phyloP scores from a whole-genome alignment of 2,888 invertebrate species.

The Phengaris arion region DNA sequence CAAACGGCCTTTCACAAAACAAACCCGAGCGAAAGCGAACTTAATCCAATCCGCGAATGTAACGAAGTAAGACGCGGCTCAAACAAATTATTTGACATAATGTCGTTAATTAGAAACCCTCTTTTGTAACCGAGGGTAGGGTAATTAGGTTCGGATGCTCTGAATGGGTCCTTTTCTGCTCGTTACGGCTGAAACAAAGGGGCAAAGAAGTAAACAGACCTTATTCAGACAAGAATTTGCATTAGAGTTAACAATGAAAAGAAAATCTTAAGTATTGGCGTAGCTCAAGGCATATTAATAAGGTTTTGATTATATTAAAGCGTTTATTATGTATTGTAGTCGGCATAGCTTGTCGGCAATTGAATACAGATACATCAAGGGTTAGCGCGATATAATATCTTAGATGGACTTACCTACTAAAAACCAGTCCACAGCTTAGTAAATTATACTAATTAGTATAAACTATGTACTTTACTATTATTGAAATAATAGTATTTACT shows the following conservation, averaged over 20 bases:
- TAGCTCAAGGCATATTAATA: slow-evolving; percentile 28
- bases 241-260: slow-evolving; percentile 61
- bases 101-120: slow-evolving; percentile 79
- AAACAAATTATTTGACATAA: slow-evolving; percentile 80
- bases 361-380: background rate
- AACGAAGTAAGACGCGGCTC: slow-evolving; percentile 71
- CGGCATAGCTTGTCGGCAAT: background rate
- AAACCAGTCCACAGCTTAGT: too few species aligned
- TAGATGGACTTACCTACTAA: background rate
- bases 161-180: slow-evolving; percentile 79
- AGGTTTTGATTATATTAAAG: slow-evolving; percentile 21
- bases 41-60: slow-evolving; percentile 71
- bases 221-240: slow-evolving; percentile 70
- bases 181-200: slow-evolving; percentile 77
- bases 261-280: slow-evolving; percentile 41
- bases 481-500: too few species aligned
- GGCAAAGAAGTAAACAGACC: slow-evolving; percentile 73
- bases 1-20: slow-evolving; percentile 58
- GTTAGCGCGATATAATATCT: background rate
- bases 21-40: slow-evolving; percentile 62
- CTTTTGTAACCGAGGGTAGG: slow-evolving; percentile 70
- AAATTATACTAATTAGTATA: too few species aligned
- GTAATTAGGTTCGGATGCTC: slow-evolving; percentile 78
- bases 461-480: too few species aligned
- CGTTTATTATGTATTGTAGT: slow-evolving; percentile 27